Conservation (phyloP, 2,797 vertebrate genomes). For the Neosilurus mollespiculum region DNA sequence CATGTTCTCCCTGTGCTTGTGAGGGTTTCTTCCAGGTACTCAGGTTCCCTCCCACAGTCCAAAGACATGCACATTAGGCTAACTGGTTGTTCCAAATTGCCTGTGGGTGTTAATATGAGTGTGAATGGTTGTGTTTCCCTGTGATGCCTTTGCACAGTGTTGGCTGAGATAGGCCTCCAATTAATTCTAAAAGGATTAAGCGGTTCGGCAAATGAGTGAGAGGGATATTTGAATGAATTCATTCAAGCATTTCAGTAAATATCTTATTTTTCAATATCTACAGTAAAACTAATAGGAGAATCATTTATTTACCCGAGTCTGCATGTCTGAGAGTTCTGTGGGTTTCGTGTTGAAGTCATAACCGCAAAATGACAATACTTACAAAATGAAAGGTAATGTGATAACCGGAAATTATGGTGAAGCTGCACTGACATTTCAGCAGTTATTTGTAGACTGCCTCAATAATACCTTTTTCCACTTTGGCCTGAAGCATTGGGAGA, state of each 20-base stretch:
- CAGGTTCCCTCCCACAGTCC: too few relatives aligned
- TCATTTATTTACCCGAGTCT: neutral
- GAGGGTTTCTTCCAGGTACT: too few relatives aligned
- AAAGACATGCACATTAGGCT: too few relatives aligned
- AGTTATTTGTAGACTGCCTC: slow-evolving; percentile 4
- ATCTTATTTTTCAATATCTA: neutral
- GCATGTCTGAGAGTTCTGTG: neutral
- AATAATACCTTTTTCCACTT: neutral
- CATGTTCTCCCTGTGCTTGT: too few relatives aligned
- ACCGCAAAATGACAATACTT: neutral
- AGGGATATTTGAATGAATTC: neutral
- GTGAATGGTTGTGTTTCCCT: too few relatives aligned
- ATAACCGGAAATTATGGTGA: neutral
- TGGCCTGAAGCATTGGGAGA: neutral
- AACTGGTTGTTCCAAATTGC: too few relatives aligned
- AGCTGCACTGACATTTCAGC: neutral
- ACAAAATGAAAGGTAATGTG: neutral
- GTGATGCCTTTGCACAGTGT: too few relatives aligned
- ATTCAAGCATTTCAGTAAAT: neutral
- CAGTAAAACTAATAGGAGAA: neutral
- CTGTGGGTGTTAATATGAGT: too few relatives aligned
- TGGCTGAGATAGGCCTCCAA: too few relatives aligned
- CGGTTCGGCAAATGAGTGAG: too few relatives aligned
- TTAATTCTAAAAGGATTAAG: too few relatives aligned
- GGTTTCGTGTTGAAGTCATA: neutral